Evolutionary conservation across 1,140 invertebrate species (phyloP), one percentile per base, ranked within the genome.

Genomic region (Chironomus tepperi): DNA sequence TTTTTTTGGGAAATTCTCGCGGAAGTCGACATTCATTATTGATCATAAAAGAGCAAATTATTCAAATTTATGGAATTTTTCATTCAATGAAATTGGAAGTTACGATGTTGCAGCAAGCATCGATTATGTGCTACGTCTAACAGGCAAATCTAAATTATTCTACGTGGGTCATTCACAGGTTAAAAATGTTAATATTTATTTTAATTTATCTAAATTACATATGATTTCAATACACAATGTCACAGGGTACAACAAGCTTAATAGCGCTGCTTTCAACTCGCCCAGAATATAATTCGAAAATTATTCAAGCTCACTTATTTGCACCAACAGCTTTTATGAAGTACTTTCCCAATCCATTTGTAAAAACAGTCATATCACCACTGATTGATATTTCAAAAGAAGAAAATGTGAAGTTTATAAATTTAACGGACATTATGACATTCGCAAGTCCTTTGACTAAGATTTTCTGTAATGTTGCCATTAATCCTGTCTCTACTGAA

Each of bases 1-100:
- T 93, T 8, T 93, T 90, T 90, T 80, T 93, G 77, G 87, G 87
- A n/a, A 93, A 93, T 79, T 85, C 85, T 8, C 84, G 91, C 47
- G 90, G 91, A 7, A 92, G 89, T 78, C 85, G 84, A 7, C 92
- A 92, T 77, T 90, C 89, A 0, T 84, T 76, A 84, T 81, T 47
- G 89, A 91, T 78, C 81, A 80, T 16, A 84, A 34, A 34, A 34
- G 24, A 34, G 24, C 24, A 77, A 75, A 83, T 86, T 72, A 82
- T 78, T 75, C 85, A 67, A 81, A 83, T n/a, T 87, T 84, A 79
- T 86, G 85, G 85, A 79, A 84, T 70, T 86, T 83, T 77, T 83
- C 81, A 76, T 88, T 84, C 80, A 89, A 94, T 77, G 90, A 94
- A 81, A 84, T 87, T 67, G 89, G 87, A 9, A 77, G 84, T 9